Evolutionary conservation across 2,797 vertebrate genomes (phyloP).

Genomic region (Falco novaeseelandiae): DNA sequence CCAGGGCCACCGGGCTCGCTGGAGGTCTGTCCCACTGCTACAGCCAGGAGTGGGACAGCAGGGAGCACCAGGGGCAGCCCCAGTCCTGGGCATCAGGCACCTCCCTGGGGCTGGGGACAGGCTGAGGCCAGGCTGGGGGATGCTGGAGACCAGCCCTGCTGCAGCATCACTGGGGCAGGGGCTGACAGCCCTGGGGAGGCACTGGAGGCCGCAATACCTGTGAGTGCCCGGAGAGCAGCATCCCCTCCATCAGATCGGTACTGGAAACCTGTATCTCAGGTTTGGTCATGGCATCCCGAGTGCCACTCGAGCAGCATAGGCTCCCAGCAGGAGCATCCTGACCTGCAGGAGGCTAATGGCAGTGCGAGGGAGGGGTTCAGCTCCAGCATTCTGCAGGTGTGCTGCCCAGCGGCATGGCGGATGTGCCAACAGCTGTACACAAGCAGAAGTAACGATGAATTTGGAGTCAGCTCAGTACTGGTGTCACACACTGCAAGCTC

Average conservation of each 20-base stretch:
- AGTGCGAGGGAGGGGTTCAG: not conserved
- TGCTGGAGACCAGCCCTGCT: not conserved
- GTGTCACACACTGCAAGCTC: not conserved
- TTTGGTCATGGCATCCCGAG: accelerated
- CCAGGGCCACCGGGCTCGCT: not conserved
- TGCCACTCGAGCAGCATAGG: not conserved
- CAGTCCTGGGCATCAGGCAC: not conserved
- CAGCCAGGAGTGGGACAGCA: not conserved
- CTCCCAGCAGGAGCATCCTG: not conserved
- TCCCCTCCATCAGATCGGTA: accelerated
- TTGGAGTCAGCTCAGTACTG: not conserved
- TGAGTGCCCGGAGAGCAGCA: not conserved
- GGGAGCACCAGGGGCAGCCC: not conserved
- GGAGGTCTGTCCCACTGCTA: not conserved
- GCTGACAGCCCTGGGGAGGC: not conserved
- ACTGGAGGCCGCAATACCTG: not conserved
- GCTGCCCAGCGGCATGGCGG: not conserved
- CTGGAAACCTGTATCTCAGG: not conserved
- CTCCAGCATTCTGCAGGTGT: not conserved
- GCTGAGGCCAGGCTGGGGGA: not conserved
- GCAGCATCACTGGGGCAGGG: not conserved
- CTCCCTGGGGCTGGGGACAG: not conserved
- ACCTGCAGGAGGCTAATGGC: not conserved
- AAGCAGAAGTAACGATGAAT: not conserved
- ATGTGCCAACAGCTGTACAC: not conserved